phyloP scores from a whole-genome alignment of 1,140 invertebrate genomes.

The Atta cephalotes region DNA sequence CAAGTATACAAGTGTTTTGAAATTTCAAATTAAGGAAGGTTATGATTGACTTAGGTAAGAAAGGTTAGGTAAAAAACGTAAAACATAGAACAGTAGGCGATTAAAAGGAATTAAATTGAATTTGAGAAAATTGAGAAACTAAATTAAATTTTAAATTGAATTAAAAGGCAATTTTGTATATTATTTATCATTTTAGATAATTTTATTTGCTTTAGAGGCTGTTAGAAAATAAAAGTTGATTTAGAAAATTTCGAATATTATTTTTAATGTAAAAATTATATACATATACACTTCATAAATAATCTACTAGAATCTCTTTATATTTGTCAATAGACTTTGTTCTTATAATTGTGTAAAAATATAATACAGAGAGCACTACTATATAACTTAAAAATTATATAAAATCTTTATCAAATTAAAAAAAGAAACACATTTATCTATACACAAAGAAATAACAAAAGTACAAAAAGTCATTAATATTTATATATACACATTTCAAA shows the following conservation, averaged over 20 bases:
- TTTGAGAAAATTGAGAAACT: too few species aligned
- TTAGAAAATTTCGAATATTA: background rate
- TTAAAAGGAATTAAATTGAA: too few species aligned
- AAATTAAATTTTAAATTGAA: too few species aligned
- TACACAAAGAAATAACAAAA: background rate
- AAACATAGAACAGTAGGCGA: too few species aligned
- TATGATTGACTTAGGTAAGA: background rate
- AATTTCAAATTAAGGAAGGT: background rate
- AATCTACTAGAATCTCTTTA: background rate
- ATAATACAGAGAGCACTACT: conserved; percentile 12
- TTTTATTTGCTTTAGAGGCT: background rate
- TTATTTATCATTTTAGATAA: too few species aligned
- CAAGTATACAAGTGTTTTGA: background rate
- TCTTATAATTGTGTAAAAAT: background rate
- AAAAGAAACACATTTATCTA: background rate
- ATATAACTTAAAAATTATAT: conserved; percentile 6
- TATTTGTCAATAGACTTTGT: conserved; percentile 5
- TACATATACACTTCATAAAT: conserved; percentile 24
- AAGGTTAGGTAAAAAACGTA: too few species aligned
- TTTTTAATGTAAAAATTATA: conserved; percentile 39
- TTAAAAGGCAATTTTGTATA: too few species aligned
- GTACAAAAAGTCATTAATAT: background rate
- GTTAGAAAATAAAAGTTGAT: background rate
- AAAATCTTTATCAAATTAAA: conserved; percentile 4
- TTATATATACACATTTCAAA: background rate